A percentile compares a stretch with the other conserved stretches of the same genome.
Conservation (phyloP, 2,797 vertebrate species). For the Parotocinclus haroldoi region DNA sequence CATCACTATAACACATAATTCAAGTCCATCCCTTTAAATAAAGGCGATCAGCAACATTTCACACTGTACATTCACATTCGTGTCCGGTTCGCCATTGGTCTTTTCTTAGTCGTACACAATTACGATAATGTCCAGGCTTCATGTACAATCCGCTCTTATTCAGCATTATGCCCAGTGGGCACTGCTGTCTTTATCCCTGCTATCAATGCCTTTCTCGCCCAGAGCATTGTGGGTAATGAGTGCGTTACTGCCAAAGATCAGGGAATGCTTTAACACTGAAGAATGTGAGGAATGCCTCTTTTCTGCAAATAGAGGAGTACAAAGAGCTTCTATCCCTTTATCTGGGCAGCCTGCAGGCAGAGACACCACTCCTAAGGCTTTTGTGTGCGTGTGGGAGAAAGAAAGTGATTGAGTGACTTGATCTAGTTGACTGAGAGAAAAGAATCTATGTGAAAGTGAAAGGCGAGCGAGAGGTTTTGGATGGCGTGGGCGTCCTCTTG, state of each 20-base stretch:
- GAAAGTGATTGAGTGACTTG: neutral
- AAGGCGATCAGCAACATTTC: too few species aligned
- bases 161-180: constrained; percentile 11
- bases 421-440: neutral
- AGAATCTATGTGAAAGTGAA: neutral
- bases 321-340: constrained; percentile 64
- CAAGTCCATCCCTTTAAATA: too few species aligned
- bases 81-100: neutral
- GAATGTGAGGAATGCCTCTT: constrained; percentile 69
- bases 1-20: too few species aligned
- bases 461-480: neutral
- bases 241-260: constrained; percentile 63
- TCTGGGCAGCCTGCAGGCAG: constrained; percentile 32
- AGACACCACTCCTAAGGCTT: constrained; percentile 29
- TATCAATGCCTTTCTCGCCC: constrained; percentile 62
- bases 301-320: constrained; percentile 58
- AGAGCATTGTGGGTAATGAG: constrained; percentile 60
- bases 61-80: too few species aligned
- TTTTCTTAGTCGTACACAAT: constrained; percentile 1
- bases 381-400: constrained; percentile 14
- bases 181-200: constrained; percentile 9
- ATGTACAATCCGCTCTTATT: neutral
- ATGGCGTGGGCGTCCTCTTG: constrained; percentile 2
- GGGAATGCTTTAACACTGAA: constrained; percentile 58
- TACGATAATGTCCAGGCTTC: constrained; percentile 10